Base-by-base conservation (phyloP, 2,888 invertebrate genomes). In the Steromphala cineraria region DNA sequence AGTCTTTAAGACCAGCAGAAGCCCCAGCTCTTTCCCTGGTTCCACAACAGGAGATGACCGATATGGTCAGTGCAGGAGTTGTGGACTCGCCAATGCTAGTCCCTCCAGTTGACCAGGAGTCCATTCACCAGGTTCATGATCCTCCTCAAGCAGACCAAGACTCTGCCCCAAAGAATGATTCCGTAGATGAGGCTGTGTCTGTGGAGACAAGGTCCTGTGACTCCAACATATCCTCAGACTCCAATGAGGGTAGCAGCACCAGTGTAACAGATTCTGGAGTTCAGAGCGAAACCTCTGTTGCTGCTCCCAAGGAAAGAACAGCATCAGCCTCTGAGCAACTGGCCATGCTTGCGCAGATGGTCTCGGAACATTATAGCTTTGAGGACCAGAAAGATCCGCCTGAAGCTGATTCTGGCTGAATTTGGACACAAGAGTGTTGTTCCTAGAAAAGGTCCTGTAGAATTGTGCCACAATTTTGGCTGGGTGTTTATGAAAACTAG, bases 331-430 rank as follows among this genome's bases (percentile, higher is more conserved):
- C 88, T n/a, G 87, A 88, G 21, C 90, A 90, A 81, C 87, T 91
- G 17, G 89, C 90, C 28, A 87, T 88, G 76, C 83, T 91, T 24
- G 91, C 91, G 8, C 90, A 91, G 83, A 89, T 91, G 83, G 91
- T 91, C 10, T 90, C 90, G 80, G 87, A 89, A 56, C 91, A 90
- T 80, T 91, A 91, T 77, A 89, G 86, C 24, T 90, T 87, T 81
- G 85, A 86, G 19, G 85, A 62, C 10, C 62, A 62, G 62, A 62
- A 15, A 15, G 62, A 28, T 28, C 28, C 87, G 2, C 79, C 80
- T 0, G 77, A 80, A 7, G 67, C 40, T 40, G 81, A 36, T 56
- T 67, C 62, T 62, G 78, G 19, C 24, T 75, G 53, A 75, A 7
- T 36, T 10, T 1, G 19, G 21, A 21, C n/a, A n/a, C n/a, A n/a